Evolutionary conservation across 2,797 vertebrate genomes (phyloP), one percentile per base, ranked within the genome.

Genomic region (Arctocebus calabarensis): DNA sequence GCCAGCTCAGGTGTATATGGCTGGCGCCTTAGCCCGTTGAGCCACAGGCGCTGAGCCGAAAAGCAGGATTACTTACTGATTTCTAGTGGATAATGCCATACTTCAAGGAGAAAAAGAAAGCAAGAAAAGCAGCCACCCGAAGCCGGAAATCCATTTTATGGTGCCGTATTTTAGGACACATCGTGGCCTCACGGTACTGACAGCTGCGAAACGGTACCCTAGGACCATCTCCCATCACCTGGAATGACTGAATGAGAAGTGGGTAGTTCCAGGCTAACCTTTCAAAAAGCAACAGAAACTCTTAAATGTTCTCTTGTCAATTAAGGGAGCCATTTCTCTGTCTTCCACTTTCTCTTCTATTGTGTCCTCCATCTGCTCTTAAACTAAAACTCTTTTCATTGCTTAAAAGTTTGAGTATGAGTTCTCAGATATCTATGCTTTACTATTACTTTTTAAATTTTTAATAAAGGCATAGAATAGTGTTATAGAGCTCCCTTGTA

Each of bases 291-390:
- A 55, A 32, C 3, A 81, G n/a, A 90, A 83, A 77, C 3, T n/a
- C n/a, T n/a, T 7, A 68, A 82, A 40, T 81, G 12, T 25, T 82
- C n/a, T 90, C 85, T 74, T 74, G n/a, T 48, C 9, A 32, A 10
- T 75, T 45, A 70, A 87, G 20, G 32, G 45, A 52, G 12, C 27
- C 64, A 75, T 70, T 68, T 92, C 25, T 82, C 27, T 61, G 40
- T 79, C 59, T 88, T 88, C 5, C 61, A 61, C 10, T 84, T 93
- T 74, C 48, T 78, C 57, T 70, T 79, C n/a, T 94, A 22, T 79
- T 9, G n/a, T 82, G 78, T 87, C 82, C 7, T 84, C 27, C 55
- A 34, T 45, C 19, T 71, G n/a, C 45, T 82, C 25, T 57, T 85
- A 84, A 68, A 61, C 52, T 77, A 74, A 85, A 52, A 66, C 20